These are phyloP conservation scores for Malthinus seriepunctatus DNA, from an alignment of 2,888 invertebrate genomes.

Conservation along the genomic window DNA sequence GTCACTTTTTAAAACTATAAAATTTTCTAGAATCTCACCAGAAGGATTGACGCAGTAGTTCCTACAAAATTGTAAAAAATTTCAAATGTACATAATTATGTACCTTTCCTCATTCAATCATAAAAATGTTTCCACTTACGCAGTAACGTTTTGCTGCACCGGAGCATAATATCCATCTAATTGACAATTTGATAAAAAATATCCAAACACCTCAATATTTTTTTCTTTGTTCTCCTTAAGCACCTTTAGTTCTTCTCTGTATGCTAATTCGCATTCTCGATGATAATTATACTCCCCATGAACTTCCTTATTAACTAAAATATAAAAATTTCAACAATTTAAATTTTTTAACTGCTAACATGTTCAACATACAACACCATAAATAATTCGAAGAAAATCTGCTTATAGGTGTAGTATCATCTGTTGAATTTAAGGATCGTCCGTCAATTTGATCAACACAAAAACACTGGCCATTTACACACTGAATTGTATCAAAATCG, in stretches of 20 bases:
- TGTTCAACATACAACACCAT: conserved; percentile 50
- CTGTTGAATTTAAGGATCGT: conserved; percentile 47
- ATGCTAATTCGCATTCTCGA: conserved; percentile 52
- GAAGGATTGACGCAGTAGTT: conserved; percentile 63
- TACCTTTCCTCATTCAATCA: too few species aligned
- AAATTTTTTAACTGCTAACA: background rate
- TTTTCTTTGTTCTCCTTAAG: conserved; percentile 43
- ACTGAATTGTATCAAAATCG: conserved; percentile 69
- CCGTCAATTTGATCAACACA: conserved; percentile 65
- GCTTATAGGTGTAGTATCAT: conserved; percentile 43
- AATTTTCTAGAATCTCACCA: conserved; percentile 59
- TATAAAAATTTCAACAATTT: background rate
- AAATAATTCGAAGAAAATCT: conserved; percentile 45
- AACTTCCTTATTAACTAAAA: conserved; percentile 49
- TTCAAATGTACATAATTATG: background rate
- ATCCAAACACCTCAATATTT: conserved; percentile 46
- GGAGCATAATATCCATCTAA: conserved; percentile 58
- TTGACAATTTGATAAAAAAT: conserved; percentile 54
- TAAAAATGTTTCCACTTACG: conserved; percentile 42
- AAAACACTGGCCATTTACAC: conserved; percentile 60
- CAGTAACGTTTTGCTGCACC: conserved; percentile 50
- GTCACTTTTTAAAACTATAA: conserved; percentile 53
- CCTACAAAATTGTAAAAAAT: conserved; percentile 42
- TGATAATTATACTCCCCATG: conserved; percentile 50
- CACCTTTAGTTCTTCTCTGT: conserved; percentile 43